Percentiles rank a stretch among this genome's conserved stretches.
These are phyloP conservation scores for Eurytoma californica DNA, from an alignment of 2,888 invertebrate genomes.

Conservation along the genomic window DNA sequence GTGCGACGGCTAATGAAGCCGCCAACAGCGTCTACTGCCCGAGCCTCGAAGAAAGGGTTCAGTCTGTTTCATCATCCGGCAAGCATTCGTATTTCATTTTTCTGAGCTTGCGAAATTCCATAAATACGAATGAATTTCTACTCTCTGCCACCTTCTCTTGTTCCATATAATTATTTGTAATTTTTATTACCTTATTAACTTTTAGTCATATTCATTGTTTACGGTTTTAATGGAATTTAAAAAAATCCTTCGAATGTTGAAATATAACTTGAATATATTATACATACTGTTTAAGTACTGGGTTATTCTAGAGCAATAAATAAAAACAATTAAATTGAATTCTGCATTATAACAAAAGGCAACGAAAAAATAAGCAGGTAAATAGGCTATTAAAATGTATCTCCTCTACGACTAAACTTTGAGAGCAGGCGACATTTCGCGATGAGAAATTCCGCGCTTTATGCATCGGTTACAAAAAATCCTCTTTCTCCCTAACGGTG, in stretches of 20 bases:
- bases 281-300: too few species aligned
- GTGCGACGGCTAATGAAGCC: conserved; percentile 53
- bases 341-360: not conserved
- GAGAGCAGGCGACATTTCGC: conserved; percentile 29
- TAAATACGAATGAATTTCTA: conserved; percentile 24
- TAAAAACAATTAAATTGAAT: too few species aligned
- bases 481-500: conserved; percentile 37
- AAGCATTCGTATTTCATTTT: conserved; percentile 48
- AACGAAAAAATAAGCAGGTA: not conserved
- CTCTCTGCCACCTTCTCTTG: not conserved
- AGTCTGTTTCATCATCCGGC: conserved; percentile 33
- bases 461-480: conserved; percentile 46
- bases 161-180: conserved; percentile 14
- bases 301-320: too few species aligned
- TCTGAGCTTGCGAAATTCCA: conserved; percentile 19
- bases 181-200: too few species aligned
- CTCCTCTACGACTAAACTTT: not conserved
- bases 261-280: too few species aligned
- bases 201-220: too few species aligned
- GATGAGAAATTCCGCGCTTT: conserved; percentile 44
- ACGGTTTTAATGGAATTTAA: too few species aligned
- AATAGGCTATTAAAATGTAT: conserved; percentile 6
- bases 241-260: too few species aligned
- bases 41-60: conserved; percentile 48
- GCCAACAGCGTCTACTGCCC: conserved; percentile 1